Percentiles rank a stretch among this genome's conserved stretches.
Evolutionary conservation across 2,888 invertebrate species (phyloP).

Genomic region (Hypercompe scribonia): DNA sequence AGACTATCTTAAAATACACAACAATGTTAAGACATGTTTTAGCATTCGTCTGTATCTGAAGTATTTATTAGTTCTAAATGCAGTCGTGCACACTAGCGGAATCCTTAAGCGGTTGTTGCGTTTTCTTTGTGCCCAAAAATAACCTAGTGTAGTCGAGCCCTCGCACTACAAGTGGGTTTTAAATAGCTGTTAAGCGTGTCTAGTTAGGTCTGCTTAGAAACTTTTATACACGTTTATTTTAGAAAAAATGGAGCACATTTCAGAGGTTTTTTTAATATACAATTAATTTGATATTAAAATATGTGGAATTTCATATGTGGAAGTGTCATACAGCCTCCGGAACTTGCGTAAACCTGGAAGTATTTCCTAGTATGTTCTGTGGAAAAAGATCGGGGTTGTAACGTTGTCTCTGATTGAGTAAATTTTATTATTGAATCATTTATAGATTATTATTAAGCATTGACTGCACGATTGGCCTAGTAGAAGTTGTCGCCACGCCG

Average conservation of each 20-base stretch:
- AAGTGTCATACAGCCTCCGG: too few species aligned
- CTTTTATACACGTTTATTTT: neutral
- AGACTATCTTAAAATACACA: slow-evolving; percentile 6
- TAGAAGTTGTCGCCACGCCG: too few species aligned
- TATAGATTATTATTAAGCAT: too few species aligned
- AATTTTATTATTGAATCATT: too few species aligned
- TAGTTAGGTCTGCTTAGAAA: neutral
- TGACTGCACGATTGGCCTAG: too few species aligned
- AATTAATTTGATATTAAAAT: too few species aligned
- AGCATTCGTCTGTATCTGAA: slow-evolving; percentile 43
- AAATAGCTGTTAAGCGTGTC: slow-evolving; percentile 34
- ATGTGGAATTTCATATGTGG: too few species aligned
- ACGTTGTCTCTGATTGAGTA: too few species aligned
- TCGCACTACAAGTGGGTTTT: slow-evolving; percentile 28
- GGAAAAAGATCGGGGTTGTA: too few species aligned
- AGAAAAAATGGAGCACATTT: neutral
- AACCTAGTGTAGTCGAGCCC: slow-evolving; percentile 32
- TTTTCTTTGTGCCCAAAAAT: slow-evolving; percentile 53
- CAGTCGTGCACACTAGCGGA: slow-evolving; percentile 39
- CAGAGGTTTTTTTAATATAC: neutral
- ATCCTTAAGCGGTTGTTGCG: slow-evolving; percentile 44
- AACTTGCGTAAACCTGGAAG: too few species aligned
- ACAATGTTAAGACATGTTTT: slow-evolving; percentile 31
- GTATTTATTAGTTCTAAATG: slow-evolving; percentile 50
- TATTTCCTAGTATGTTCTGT: too few species aligned